phyloP scores from a whole-genome alignment of 2,113 vertebrate species.

The Otocyon megalotis region DNA sequence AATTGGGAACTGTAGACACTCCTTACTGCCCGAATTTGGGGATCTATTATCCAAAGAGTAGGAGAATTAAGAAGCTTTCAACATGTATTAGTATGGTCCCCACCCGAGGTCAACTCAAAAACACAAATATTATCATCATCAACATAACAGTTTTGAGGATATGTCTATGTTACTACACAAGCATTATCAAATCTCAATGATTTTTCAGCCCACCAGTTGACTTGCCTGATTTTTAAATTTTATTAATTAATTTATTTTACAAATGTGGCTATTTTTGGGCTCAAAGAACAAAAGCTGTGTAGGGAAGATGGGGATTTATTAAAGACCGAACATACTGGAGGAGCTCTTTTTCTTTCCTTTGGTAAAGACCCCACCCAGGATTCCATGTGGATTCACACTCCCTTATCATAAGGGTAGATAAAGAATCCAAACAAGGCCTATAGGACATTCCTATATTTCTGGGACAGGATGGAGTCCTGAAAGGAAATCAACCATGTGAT shows the following conservation, averaged over 20 bases:
- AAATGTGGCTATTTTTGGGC: neutral
- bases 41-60: constrained; percentile 46
- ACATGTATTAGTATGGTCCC: neutral
- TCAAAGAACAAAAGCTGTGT: neutral
- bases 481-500: neutral
- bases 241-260: neutral
- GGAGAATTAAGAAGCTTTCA: constrained; percentile 40
- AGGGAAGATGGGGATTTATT: no score
- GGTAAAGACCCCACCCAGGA: neutral
- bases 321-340: no score
- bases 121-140: neutral
- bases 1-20: neutral
- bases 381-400: accelerated
- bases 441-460: neutral
- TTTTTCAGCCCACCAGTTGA: neutral
- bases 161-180: no score
- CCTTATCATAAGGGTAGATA: neutral
- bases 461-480: no score
- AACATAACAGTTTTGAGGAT: neutral
- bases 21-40: neutral
- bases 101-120: neutral
- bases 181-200: neutral
- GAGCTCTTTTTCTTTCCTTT: neutral
- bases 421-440: neutral
- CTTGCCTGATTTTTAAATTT: neutral